These are phyloP conservation scores for Polypterus bichir DNA, from an alignment of 2,113 vertebrate genomes.

Conservation along the genomic window DNA sequence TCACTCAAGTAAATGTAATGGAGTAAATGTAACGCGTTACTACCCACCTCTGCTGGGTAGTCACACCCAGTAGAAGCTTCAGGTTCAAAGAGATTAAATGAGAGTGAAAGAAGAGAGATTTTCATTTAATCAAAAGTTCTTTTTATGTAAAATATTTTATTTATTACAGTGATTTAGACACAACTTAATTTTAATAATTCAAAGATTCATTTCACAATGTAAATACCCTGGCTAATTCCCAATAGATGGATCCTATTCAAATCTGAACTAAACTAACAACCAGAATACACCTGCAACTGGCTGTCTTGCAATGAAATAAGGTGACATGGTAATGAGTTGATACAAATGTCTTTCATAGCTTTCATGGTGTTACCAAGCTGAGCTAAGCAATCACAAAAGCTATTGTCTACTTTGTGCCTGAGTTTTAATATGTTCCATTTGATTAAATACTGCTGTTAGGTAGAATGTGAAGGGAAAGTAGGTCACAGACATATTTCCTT, in stretches of 20 bases:
- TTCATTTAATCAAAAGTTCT: too few relatives aligned
- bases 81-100: too few relatives aligned
- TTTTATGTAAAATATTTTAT: too few relatives aligned
- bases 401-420: constrained; percentile 58
- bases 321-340: constrained; percentile 61
- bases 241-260: constrained; percentile 32
- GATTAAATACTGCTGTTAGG: constrained; percentile 55
- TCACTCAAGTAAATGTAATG: too few relatives aligned
- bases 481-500: constrained; percentile 20
- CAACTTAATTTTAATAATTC: too few relatives aligned
- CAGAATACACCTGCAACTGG: constrained; percentile 30
- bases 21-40: too few relatives aligned
- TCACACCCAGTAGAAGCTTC: too few relatives aligned
- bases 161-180: too few relatives aligned
- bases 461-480: constrained; percentile 44
- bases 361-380: constrained; percentile 44
- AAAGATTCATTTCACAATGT: constrained; percentile 33
- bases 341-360: constrained; percentile 69
- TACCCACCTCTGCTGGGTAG: too few relatives aligned
- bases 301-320: constrained; percentile 41
- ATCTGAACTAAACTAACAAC: constrained; percentile 32
- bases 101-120: too few relatives aligned
- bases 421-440: constrained; percentile 62
- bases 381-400: constrained; percentile 59
- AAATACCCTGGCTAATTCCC: constrained; percentile 38